Evolutionary conservation across 1,140 invertebrate genomes (phyloP), one percentile per base, ranked within the genome.

Genomic region (Pararge aegeria): DNA sequence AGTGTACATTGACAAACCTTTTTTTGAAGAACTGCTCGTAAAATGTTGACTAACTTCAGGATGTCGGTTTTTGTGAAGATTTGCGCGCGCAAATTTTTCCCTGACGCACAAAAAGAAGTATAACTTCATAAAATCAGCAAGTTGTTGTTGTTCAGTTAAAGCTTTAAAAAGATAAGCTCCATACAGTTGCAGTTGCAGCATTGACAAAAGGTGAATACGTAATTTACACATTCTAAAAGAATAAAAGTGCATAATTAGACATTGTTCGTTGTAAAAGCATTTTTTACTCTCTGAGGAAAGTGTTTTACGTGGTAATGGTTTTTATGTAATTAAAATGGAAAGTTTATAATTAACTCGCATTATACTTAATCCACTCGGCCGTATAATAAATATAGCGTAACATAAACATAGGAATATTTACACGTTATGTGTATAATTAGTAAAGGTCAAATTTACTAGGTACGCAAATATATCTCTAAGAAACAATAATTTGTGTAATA

Each of bases 331-430:
- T 42, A 6, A 15, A 15, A 18, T 18, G 38, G 38, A 42, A 42
- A 16, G 38, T 42, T 42, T 42, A 42, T 42, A 7, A 34, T 42
- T 42, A 42, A 16, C 38, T 16, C 13, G 38, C 38, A 42, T 42
- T 4, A 4, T 24, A 24, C n/a, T 15, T 18, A 42, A 42, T 42
- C 1, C 6, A 16, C 13, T 34, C 10, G 10, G 3, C 38, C 38
- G 38, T 52, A 20, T 52, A n/a, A 52, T 52, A 52, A 52, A 21
- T 53, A 16, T 21, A 13, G 5, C n/a, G 24, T 37, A n/a, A 51
- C 13, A 42, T 42, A 13, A 53, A 24, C 51, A 53, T 20, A 19
- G 51, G 51, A 53, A 53, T 53, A 53, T 53, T 24, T 53, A 53
- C 34, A 38, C 13, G 12, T 12, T 37, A n/a, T 19, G 27, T 53